Evolutionary conservation across 2,888 invertebrate genomes (phyloP).

Genomic region (Euzophera pinguis): DNA sequence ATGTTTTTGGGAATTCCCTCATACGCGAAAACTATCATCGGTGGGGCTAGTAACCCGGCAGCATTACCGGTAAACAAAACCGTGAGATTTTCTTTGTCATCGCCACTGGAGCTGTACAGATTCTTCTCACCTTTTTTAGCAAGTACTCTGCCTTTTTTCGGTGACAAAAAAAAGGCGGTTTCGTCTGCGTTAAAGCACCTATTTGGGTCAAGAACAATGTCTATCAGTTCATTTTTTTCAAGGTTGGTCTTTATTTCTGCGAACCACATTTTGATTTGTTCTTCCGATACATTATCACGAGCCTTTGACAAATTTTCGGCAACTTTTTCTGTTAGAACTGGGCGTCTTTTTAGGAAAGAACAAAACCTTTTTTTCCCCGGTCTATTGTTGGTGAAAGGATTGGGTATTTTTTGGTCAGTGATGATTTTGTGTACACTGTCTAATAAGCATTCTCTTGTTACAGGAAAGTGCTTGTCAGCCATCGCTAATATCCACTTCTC

Average conservation of each 20-base stretch:
- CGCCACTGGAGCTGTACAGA: slow-evolving; percentile 19
- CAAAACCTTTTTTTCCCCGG: neutral
- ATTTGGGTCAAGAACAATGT: slow-evolving; percentile 15
- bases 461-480: neutral
- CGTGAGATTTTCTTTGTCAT: slow-evolving; percentile 30
- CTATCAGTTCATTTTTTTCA: slow-evolving; percentile 1
- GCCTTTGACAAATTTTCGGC: too few relatives aligned
- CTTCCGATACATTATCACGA: too few relatives aligned
- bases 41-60: slow-evolving; percentile 23
- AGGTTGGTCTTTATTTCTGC: too few relatives aligned
- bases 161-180: slow-evolving; percentile 40
- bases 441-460: neutral
- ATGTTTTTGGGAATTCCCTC: slow-evolving; percentile 21
- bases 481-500: neutral
- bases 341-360: neutral
- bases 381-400: neutral
- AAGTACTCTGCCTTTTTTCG: slow-evolving; percentile 38
- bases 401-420: neutral
- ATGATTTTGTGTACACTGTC: neutral
- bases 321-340: too few relatives aligned
- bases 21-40: slow-evolving; percentile 25
- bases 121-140: slow-evolving; percentile 21
- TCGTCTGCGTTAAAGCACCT: slow-evolving; percentile 33
- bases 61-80: slow-evolving; percentile 26
- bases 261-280: too few relatives aligned